Evolutionary conservation across 2,888 invertebrate genomes (phyloP).

Genomic region (Vanessa cardui): DNA sequence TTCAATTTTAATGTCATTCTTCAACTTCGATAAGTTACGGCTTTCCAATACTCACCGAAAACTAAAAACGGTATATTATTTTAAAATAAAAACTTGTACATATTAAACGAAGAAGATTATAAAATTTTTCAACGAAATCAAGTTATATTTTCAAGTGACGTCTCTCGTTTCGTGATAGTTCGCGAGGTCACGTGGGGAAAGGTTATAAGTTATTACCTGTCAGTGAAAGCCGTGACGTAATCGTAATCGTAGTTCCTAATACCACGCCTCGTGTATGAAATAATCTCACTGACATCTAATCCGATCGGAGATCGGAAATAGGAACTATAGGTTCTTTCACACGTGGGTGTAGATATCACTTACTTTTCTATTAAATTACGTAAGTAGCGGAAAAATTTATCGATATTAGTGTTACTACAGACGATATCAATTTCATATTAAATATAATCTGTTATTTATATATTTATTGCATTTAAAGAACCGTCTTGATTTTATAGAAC

Average conservation of each 20-base stretch:
- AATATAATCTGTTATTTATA: neutral
- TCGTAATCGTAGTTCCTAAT: constrained; percentile 46
- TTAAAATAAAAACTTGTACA: neutral
- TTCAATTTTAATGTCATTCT: no score
- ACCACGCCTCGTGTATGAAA: constrained; percentile 42
- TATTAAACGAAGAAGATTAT: neutral
- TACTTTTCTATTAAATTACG: constrained; percentile 15
- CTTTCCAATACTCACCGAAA: no score
- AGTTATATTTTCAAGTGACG: constrained; percentile 20
- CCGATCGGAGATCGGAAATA: constrained; percentile 37
- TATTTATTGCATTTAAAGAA: no score
- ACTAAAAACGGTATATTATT: neutral
- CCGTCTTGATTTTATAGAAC: no score
- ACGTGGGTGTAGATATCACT: constrained; percentile 17
- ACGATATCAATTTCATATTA: neutral
- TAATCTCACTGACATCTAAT: constrained; percentile 38
- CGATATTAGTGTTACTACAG: neutral
- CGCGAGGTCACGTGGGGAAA: constrained; percentile 64
- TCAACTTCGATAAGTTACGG: no score
- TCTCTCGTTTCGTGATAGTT: constrained; percentile 55
- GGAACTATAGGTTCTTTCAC: constrained; percentile 41
- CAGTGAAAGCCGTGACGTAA: constrained; percentile 63
- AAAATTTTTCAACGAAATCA: constrained; percentile 6
- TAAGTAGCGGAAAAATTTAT: constrained; percentile 9
- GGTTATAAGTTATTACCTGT: constrained; percentile 53